Percentiles rank a stretch among this genome's conserved stretches.
Evolutionary conservation across 1,140 invertebrate genomes (phyloP).

Genomic region (Agrypnia vestita): DNA sequence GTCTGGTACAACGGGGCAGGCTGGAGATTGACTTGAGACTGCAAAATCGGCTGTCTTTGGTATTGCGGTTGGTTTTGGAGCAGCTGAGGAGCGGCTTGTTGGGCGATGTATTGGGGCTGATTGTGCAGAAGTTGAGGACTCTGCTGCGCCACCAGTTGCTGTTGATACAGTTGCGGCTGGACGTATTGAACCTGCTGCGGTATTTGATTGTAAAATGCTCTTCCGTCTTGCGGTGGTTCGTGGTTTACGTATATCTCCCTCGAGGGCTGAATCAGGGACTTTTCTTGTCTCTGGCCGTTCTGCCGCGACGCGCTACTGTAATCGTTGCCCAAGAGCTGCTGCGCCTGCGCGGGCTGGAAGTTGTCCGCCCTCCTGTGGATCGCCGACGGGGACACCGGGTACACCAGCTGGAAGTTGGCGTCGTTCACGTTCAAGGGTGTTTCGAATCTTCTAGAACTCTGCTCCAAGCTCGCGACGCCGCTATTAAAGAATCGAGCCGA

Average conservation of each 20-base stretch:
- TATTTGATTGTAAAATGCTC: slow-evolving; percentile 47
- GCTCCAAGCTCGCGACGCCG: slow-evolving; percentile 63
- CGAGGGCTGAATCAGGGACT: slow-evolving; percentile 59
- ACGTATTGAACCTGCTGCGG: slow-evolving; percentile 37
- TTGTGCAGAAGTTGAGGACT: slow-evolving; percentile 47
- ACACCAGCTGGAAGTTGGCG: slow-evolving; percentile 62
- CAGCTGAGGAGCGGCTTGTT: slow-evolving; percentile 49
- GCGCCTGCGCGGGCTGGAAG: slow-evolving; percentile 63
- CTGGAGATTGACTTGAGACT: slow-evolving; percentile 60
- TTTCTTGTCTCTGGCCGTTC: slow-evolving; percentile 39
- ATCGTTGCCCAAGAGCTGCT: slow-evolving; percentile 61
- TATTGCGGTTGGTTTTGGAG: slow-evolving; percentile 61
- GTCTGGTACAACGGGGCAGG: slow-evolving; percentile 43
- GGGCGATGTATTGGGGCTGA: slow-evolving; percentile 54
- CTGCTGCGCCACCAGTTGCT: slow-evolving; percentile 53
- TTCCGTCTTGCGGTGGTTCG: slow-evolving; percentile 43
- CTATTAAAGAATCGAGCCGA: slow-evolving; percentile 63
- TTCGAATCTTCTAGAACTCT: slow-evolving; percentile 52
- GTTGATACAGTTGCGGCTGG: slow-evolving; percentile 43
- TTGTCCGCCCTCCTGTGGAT: slow-evolving; percentile 65
- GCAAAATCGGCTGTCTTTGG: slow-evolving; percentile 44
- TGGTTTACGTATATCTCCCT: slow-evolving; percentile 60
- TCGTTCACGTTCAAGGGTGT: slow-evolving; percentile 62
- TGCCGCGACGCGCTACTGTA: slow-evolving; percentile 24
- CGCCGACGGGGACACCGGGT: slow-evolving; percentile 53